Base-by-base conservation (phyloP, 53 echinoderm and acorn worm species). In the Mesocentrotus franciscanus region DNA sequence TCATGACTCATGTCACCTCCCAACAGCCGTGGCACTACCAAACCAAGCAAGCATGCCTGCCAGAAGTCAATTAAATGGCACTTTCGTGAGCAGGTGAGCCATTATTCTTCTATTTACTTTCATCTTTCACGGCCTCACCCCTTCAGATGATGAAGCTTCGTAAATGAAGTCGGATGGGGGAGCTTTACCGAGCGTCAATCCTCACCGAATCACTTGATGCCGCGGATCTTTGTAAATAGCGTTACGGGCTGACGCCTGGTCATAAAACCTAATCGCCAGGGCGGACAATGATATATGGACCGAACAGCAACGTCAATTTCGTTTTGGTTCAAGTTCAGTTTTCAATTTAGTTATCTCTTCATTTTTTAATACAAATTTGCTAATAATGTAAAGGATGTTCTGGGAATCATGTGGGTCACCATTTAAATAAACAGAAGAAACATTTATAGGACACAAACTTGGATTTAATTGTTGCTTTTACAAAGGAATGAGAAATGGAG, bases 201-300 rank as follows among this genome's bases (percentile, higher is more conserved):
- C 26, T 14, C 59, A 17, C 90, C 29, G 90, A 90, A 60, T 90
- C 90, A 17, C 90, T 29, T 60, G 60, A 90, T 85, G 20, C 90
- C 90, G 1, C 27, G 90, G 60, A 90, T 90, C 90, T 60, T 29
- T 60, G 49, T 90, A 58, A 60, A 90, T 90, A 60, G 58, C 60
- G 90, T 7, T 36, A 17, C 29, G 58, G 90, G 10, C 59, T 90
- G 15, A 90, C 90, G 90, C 59, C 90, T 90, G 58, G 90, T 58
- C n/a, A 90, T 90, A 90, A 90, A 90, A 90, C 90, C 90, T 90
- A 90, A 90, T 90, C 90, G 10, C 90, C 90, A 32, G 24, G 29
- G 60, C 30, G 90, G 24, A 60, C 59, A 10, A 27, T 33, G 90
- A 60, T 30, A 60, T 30, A 71, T 9, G 58, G 58, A 33, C 27